Conservation (phyloP, 2,113 vertebrate genomes). For the Mesitornis unicolor region DNA sequence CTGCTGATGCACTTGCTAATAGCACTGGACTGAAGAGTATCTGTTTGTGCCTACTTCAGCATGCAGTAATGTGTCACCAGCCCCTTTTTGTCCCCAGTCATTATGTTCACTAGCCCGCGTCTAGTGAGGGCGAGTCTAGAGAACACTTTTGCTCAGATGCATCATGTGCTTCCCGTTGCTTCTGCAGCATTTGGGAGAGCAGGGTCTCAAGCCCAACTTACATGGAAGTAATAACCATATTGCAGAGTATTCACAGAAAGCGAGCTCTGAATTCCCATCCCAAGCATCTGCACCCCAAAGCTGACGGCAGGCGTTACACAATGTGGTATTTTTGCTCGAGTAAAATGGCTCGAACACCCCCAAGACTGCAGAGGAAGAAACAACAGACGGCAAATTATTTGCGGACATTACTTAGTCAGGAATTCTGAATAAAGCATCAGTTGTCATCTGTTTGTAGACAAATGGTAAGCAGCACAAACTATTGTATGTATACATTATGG, state of each 20-base stretch:
- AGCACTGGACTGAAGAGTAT: neutral
- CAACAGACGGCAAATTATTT: neutral
- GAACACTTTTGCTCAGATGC: neutral
- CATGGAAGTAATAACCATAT: neutral
- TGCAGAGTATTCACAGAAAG: neutral
- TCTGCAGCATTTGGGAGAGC: neutral
- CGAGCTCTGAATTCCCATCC: neutral
- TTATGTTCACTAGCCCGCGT: neutral
- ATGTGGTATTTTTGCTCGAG: neutral
- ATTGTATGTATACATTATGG: neutral
- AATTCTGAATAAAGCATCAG: neutral
- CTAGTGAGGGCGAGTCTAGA: neutral
- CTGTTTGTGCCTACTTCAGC: neutral
- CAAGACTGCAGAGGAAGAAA: neutral
- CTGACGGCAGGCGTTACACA: neutral
- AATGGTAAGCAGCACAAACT: neutral
- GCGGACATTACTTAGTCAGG: neutral
- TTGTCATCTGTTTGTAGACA: neutral
- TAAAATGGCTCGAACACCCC: neutral
- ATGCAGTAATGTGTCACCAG: neutral
- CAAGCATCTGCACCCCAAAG: neutral
- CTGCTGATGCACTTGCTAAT: neutral
- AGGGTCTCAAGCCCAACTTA: neutral
- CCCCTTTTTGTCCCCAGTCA: accelerated
- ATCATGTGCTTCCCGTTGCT: neutral